Conservation (phyloP, 2,797 vertebrate genomes). For the Neosilurus mollespiculum region DNA sequence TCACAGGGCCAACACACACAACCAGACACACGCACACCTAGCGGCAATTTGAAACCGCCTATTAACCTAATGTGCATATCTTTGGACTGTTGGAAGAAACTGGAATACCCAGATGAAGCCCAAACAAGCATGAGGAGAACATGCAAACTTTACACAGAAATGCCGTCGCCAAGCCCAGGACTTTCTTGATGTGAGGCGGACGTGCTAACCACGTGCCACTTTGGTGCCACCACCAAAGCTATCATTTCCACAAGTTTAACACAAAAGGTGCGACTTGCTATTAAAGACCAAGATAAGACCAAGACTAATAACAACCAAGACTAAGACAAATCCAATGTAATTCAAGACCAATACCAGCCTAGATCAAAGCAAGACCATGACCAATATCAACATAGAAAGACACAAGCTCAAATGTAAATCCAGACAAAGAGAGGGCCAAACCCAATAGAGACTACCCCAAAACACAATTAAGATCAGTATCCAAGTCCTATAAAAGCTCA, state of each 20-base stretch:
- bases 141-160: too few species aligned
- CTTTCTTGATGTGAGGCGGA: too few species aligned
- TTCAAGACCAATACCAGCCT: neutral
- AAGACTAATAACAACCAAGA: neutral
- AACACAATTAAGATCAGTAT: neutral
- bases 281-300: neutral
- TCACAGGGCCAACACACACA: too few species aligned
- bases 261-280: neutral
- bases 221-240: too few species aligned
- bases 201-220: too few species aligned
- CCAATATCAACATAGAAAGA: neutral
- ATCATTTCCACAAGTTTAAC: neutral
- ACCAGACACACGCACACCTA: too few species aligned
- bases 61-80: too few species aligned
- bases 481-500: neutral
- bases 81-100: too few species aligned
- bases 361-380: neutral
- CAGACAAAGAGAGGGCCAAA: neutral
- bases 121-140: too few species aligned
- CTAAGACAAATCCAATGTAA: neutral
- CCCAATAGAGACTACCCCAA: neutral
- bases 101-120: too few species aligned
- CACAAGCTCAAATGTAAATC: neutral
- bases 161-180: too few species aligned
- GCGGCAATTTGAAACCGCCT: too few species aligned